Evolutionary conservation across 2,113 vertebrate species (phyloP).

Genomic region (Myiozetetes cayanensis): DNA sequence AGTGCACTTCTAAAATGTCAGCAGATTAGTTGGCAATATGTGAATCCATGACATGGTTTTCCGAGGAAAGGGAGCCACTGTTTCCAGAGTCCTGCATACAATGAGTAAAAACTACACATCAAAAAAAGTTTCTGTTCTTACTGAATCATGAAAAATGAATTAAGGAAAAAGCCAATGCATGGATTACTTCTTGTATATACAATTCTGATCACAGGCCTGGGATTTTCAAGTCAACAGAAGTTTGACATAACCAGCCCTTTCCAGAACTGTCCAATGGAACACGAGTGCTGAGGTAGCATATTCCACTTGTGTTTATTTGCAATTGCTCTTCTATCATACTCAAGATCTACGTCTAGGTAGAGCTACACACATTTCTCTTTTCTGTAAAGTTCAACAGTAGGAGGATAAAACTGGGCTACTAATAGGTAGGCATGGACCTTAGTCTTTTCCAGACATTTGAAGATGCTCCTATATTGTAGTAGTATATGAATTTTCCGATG

Average conservation of each 20-base stretch:
- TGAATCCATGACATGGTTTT: accelerated
- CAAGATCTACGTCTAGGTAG: background rate
- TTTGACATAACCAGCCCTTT: background rate
- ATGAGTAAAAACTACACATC: background rate
- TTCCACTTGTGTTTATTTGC: background rate
- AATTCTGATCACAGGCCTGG: background rate
- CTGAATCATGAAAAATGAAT: background rate
- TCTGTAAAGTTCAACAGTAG: background rate
- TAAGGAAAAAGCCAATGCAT: background rate
- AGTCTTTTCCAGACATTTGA: background rate
- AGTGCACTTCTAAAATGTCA: background rate
- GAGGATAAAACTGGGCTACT: background rate
- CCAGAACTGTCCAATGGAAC: background rate
- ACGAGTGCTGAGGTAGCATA: background rate
- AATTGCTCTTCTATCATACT: background rate
- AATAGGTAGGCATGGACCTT: background rate
- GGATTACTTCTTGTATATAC: background rate
- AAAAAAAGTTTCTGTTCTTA: background rate
- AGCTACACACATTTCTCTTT: background rate
- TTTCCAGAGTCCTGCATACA: background rate
- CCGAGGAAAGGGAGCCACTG: background rate
- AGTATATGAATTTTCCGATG: background rate
- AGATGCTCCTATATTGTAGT: background rate
- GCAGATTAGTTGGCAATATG: background rate
- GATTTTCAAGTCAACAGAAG: background rate